Evolutionary conservation across 2,888 invertebrate genomes (phyloP).

Genomic region (Pogonocherus hispidulus): DNA sequence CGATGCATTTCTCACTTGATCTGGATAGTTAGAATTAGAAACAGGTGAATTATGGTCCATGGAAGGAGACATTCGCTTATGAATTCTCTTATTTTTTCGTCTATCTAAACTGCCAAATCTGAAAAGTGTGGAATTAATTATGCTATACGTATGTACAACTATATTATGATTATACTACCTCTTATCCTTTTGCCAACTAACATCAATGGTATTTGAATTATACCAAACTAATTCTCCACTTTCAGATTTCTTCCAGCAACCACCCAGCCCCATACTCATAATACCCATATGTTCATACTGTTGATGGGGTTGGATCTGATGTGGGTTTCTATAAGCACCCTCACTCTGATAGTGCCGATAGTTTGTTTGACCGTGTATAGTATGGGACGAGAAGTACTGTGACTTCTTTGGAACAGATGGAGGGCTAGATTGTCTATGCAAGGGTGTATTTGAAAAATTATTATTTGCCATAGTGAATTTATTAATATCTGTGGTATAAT

Average conservation of each 20-base stretch:
- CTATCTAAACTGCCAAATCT: conserved; percentile 76
- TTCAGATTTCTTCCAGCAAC: conserved; percentile 66
- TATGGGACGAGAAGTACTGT: conserved; percentile 53
- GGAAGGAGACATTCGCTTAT: conserved; percentile 64
- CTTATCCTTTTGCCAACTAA: conserved; percentile 64
- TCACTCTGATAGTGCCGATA: conserved; percentile 44
- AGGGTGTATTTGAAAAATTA: conserved; percentile 27
- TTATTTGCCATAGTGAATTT: conserved; percentile 37
- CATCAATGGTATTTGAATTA: conserved; percentile 58
- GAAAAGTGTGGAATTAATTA: conserved; percentile 38
- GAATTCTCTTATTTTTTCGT: conserved; percentile 69
- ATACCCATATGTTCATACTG: conserved; percentile 65
- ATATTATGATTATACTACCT: conserved; percentile 52
- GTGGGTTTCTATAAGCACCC: conserved; percentile 56
- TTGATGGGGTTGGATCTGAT: conserved; percentile 66
- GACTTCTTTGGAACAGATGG: conserved; percentile 51
- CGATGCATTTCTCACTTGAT: conserved; percentile 59
- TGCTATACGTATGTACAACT: no score
- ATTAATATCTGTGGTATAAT: conserved; percentile 35
- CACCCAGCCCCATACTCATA: conserved; percentile 64
- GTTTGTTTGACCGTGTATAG: conserved; percentile 45
- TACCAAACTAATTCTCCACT: conserved; percentile 67
- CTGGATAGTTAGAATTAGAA: conserved; percentile 57
- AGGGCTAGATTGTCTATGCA: conserved; percentile 56
- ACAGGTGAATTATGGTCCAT: conserved; percentile 63